Percentiles rank a stretch among this genome's conserved stretches.
Evolutionary conservation across 2,113 vertebrate species (phyloP).

Genomic region (Polypterus bichir): DNA sequence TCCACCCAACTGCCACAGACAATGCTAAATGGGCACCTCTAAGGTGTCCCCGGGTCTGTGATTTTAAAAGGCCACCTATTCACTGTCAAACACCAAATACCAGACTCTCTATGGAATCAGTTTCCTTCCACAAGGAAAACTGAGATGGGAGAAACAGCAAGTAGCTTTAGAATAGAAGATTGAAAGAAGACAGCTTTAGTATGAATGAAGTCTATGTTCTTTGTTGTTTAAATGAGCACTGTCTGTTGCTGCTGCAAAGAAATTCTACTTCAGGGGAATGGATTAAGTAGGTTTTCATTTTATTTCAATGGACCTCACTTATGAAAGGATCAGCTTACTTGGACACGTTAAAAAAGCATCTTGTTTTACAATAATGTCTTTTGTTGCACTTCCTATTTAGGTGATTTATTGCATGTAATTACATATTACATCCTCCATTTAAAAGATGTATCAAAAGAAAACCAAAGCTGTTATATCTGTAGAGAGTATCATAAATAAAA

Average conservation of each 20-base stretch:
- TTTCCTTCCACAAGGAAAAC: slow-evolving; percentile 74
- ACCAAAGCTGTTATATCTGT: neutral
- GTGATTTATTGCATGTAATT: slow-evolving; percentile 12
- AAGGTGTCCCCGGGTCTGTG: slow-evolving; percentile 73
- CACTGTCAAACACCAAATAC: slow-evolving; percentile 71
- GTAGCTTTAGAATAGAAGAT: slow-evolving; percentile 70
- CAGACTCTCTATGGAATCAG: slow-evolving; percentile 62
- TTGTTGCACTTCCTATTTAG: slow-evolving; percentile 10
- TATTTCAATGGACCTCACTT: slow-evolving; percentile 71
- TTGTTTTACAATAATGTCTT: slow-evolving; percentile 14
- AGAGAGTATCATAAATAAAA: slow-evolving; percentile 1
- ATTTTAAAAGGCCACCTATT: slow-evolving; percentile 66
- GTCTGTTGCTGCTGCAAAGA: slow-evolving; percentile 77
- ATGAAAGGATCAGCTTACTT: slow-evolving; percentile 73
- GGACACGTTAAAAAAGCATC: slow-evolving; percentile 23
- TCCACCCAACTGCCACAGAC: slow-evolving; percentile 65
- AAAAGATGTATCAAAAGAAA: neutral
- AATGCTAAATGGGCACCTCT: slow-evolving; percentile 73
- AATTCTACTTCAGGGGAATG: slow-evolving; percentile 59
- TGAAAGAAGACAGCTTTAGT: slow-evolving; percentile 94
- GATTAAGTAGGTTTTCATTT: slow-evolving; percentile 86
- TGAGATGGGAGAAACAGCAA: slow-evolving; percentile 68
- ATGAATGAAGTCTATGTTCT: slow-evolving; percentile 87
- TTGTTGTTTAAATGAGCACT: slow-evolving; percentile 97
- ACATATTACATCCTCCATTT: slow-evolving; percentile 7